Base-by-base conservation (phyloP, 2,888 invertebrate species). In the Anarsia innoxiella region DNA sequence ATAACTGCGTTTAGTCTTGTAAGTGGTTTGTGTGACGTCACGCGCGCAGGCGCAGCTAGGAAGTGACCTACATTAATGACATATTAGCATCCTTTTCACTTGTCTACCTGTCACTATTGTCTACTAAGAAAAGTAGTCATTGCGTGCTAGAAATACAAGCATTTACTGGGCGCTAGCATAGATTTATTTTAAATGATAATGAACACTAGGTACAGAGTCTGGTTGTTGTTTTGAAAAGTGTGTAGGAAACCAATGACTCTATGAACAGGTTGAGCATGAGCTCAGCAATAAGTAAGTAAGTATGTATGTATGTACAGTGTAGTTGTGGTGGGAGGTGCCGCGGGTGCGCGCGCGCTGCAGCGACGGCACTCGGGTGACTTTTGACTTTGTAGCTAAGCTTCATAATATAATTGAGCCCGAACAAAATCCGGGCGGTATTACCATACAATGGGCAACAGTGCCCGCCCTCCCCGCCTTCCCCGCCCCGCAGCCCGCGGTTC, bases 381-480 rank as follows among this genome's bases (percentile, higher is more conserved):
- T 83, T 84, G 82, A 80, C 82, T 83, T 75, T 69, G 68, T 70
- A 74, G 67, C 73, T 74, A 72, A 77, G 79, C 82, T 79, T 79
- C 82, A 79, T 83, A 82, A 82, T 83, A 78, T 84, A 84, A 83
- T 84, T 84, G 83, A 73, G 80, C 62, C 77, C 72, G 79, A 83
- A 80, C 66, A 80, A 84, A 83, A 83, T 82, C 84, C 79, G 78
- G 65, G 75, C 64, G 60, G 69, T 67, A 84, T 84, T 84, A 83
- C 70, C 84, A 84, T 84, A 84, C 83, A 84, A 84, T 84, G 71
- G 82, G 63, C 61, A 73, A 73, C 77, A 69, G 80, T 80, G 68
- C 68, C 79, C 65, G 75, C 70, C 76, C 70, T 15, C 19, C 13
- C 23, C 23, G 12, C 12, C 33, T 13, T 34, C 8, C 19, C 8